phyloP scores from a whole-genome alignment of 2,113 vertebrate genomes.

The Tetrao urogallus region DNA sequence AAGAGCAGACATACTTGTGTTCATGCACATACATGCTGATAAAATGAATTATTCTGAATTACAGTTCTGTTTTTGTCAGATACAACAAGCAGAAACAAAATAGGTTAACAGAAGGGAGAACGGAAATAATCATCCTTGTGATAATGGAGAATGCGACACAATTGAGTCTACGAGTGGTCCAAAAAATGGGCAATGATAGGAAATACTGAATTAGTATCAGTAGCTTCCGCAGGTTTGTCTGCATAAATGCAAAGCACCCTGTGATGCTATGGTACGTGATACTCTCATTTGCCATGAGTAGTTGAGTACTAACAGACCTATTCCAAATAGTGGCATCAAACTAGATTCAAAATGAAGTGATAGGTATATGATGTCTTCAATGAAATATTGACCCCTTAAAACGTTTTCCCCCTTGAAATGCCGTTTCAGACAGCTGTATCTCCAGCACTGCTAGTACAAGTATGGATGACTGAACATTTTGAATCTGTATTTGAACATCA shows the following conservation, averaged over 20 bases:
- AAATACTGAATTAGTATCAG: not conserved
- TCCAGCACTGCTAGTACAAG: not conserved
- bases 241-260: not conserved
- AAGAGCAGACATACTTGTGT: not conserved
- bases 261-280: not conserved
- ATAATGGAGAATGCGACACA: not conserved
- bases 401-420: not conserved
- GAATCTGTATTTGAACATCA: not conserved
- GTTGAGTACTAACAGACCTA: not conserved
- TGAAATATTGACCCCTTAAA: not conserved
- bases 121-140: not conserved
- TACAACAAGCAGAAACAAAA: not conserved
- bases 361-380: not conserved
- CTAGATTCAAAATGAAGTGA: not conserved
- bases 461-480: not conserved
- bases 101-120: not conserved
- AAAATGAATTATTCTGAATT: not conserved
- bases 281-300: not conserved
- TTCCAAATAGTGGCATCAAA: not conserved
- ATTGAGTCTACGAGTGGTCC: not conserved
- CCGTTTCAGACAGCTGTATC: not conserved
- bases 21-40: not conserved
- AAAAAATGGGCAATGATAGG: not conserved
- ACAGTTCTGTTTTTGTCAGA: not conserved
- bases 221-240: not conserved